A percentile compares a stretch with the other conserved stretches of the same genome.
Conservation (phyloP, 2,888 invertebrate genomes). For the Miltochrista miniata region DNA sequence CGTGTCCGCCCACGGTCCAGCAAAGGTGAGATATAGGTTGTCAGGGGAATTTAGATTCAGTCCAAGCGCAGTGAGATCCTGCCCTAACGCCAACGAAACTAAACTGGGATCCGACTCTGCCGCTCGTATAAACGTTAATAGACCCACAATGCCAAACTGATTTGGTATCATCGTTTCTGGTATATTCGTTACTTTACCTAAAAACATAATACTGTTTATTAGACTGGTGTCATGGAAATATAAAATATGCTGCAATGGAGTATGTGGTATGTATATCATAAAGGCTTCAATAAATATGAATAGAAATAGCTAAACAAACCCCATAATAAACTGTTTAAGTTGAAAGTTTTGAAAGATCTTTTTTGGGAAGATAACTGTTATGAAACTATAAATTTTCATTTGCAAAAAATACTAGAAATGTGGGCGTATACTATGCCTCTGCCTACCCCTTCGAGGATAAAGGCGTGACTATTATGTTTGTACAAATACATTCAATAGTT, state of each 20-base stretch:
- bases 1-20: constrained; percentile 99
- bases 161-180: constrained; percentile 99
- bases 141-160: constrained; percentile 99
- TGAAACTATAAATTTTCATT: too few species aligned
- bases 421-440: too few species aligned
- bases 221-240: constrained; percentile 12
- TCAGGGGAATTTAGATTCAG: constrained; percentile 99
- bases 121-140: constrained; percentile 98
- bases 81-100: constrained; percentile 97
- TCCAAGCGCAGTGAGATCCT: constrained; percentile 98
- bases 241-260: constrained; percentile 23
- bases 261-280: constrained; percentile 42
- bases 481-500: too few species aligned
- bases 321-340: too few species aligned
- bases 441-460: too few species aligned
- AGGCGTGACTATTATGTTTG: too few species aligned
- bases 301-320: too few species aligned
- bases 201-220: constrained; percentile 37
- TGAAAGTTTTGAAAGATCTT: too few species aligned
- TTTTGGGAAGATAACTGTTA: too few species aligned
- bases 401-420: too few species aligned
- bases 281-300: constrained; percentile 28
- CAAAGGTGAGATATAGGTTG: constrained; percentile 98
- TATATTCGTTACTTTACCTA: constrained; percentile 98
- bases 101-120: constrained; percentile 98